Conservation (phyloP, 2,888 invertebrate species). For the Nemotelus pantherinus region DNA sequence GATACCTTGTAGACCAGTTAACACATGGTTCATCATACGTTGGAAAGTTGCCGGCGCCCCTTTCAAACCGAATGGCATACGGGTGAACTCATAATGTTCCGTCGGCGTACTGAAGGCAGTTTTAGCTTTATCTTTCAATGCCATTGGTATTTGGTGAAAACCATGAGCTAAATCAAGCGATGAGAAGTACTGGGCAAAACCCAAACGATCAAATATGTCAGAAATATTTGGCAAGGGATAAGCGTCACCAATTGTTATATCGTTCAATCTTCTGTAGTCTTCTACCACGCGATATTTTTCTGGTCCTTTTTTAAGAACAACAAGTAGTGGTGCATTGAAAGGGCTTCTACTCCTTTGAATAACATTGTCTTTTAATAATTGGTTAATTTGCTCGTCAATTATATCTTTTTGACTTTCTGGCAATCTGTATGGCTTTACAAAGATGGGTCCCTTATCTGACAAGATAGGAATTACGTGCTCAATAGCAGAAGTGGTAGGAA, state of each 20-base stretch:
- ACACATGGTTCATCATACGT: slow-evolving; percentile 32
- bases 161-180: too few species aligned
- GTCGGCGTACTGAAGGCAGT: background rate
- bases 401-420: slow-evolving; percentile 34
- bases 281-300: background rate
- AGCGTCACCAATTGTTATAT: slow-evolving; percentile 2
- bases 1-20: slow-evolving; percentile 51
- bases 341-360: slow-evolving; percentile 50
- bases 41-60: slow-evolving; percentile 11
- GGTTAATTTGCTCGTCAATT: too few species aligned
- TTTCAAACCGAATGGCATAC: slow-evolving; percentile 18
- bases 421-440: slow-evolving; percentile 21
- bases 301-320: slow-evolving; percentile 53
- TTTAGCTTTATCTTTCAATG: background rate
- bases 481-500: too few species aligned
- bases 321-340: slow-evolving; percentile 52
- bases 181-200: slow-evolving; percentile 6
- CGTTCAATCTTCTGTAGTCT: background rate
- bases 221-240: slow-evolving; percentile 13
- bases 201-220: background rate
- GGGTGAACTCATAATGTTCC: background rate
- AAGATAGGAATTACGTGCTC: too few species aligned
- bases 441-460: background rate
- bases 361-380: slow-evolving; percentile 46
- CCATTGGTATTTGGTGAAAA: slow-evolving; percentile 11